Percentiles rank a stretch among this genome's conserved stretches.
phyloP scores from a whole-genome alignment of 2,113 vertebrate genomes.

The Stictonetta naevosa region DNA sequence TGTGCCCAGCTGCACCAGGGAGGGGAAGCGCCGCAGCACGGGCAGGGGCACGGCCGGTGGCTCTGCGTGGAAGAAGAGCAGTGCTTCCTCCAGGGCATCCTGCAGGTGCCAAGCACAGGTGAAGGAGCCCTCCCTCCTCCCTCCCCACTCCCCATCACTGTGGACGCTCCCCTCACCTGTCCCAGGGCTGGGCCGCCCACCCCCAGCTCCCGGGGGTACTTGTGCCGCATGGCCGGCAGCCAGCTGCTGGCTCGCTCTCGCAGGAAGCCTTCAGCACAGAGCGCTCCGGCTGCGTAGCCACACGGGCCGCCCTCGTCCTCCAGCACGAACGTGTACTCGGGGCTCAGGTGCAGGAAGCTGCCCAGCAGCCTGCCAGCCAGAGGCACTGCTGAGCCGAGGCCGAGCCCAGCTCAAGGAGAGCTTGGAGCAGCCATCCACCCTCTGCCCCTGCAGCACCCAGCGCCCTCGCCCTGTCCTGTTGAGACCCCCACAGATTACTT shows the following conservation, averaged over 20 bases:
- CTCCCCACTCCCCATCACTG: accelerated
- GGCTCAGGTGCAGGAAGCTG: slow-evolving; percentile 82
- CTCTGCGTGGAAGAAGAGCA: slow-evolving; percentile 79
- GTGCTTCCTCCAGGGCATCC: slow-evolving; percentile 73
- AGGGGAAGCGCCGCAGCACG: slow-evolving; percentile 86
- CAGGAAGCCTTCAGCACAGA: slow-evolving; percentile 81
- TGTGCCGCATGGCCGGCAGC: slow-evolving; percentile 78
- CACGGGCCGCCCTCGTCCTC: slow-evolving; percentile 85
- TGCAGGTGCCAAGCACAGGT: slow-evolving; percentile 3
- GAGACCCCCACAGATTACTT: background rate
- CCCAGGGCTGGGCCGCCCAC: background rate
- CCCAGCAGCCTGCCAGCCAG: slow-evolving; percentile 78
- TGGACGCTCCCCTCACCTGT: slow-evolving; percentile 19
- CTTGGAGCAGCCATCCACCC: background rate
- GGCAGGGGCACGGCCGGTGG: slow-evolving; percentile 81
- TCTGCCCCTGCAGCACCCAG: background rate
- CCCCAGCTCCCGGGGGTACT: slow-evolving; percentile 21
- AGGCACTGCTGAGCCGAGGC: background rate
- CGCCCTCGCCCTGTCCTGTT: accelerated
- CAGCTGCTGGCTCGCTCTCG: slow-evolving; percentile 82
- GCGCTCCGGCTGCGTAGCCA: slow-evolving; percentile 80
- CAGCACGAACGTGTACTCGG: slow-evolving; percentile 85
- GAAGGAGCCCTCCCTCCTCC: background rate
- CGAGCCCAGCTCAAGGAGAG: background rate
- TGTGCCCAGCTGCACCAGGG: slow-evolving; percentile 82